Evolutionary conservation across 2,113 vertebrate genomes (phyloP), one percentile per base, ranked within the genome.

Genomic region (Rynchops niger): DNA sequence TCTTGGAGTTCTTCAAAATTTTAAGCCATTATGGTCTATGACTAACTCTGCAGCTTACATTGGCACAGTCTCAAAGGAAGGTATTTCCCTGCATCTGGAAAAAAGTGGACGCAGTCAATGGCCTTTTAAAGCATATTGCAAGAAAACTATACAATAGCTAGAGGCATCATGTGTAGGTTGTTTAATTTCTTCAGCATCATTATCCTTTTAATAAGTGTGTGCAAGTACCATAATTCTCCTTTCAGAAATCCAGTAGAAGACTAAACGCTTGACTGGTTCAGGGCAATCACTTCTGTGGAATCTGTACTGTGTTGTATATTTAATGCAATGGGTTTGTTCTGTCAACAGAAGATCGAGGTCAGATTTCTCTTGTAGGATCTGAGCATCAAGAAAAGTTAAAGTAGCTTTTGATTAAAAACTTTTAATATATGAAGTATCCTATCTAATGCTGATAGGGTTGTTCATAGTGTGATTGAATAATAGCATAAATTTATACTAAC

Each of bases 41-140:
- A 96, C 63, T 95, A 97, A 95, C 29, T 58, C 58, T 80, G 84
- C 61, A 80, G 53, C 86, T 85, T 82, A 65, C 61, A 53, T 34
- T 94, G 96, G 97, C 93, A 86, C 18, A 23, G 23, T 87, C 93
- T 96, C 93, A 96, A 93, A 95, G 93, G 66, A 93, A 95, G 78
- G 86, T 86, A 73, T 93, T 95, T 87, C 78, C 81, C 81, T 80
- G 79, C 22, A 40, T 90, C 70, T 87, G 69, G 59, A 49, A 79
- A 73, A 76, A 93, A 45, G 62, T 42, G 58, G 88, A 63, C 0
- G 3, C 62, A 72, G n/a, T 69, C 65, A 74, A 32, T 87, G 49
- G 45, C 74, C 47, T 91, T 87, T 82, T 70, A 93, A 82, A 89
- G 42, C 12, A 42, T 19, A 19, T 36, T 82, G 70, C 66, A 82